Percentiles rank a stretch among this genome's conserved stretches.
phyloP scores from a whole-genome alignment of 1,140 invertebrate species.

The Drosophila mayri region DNA sequence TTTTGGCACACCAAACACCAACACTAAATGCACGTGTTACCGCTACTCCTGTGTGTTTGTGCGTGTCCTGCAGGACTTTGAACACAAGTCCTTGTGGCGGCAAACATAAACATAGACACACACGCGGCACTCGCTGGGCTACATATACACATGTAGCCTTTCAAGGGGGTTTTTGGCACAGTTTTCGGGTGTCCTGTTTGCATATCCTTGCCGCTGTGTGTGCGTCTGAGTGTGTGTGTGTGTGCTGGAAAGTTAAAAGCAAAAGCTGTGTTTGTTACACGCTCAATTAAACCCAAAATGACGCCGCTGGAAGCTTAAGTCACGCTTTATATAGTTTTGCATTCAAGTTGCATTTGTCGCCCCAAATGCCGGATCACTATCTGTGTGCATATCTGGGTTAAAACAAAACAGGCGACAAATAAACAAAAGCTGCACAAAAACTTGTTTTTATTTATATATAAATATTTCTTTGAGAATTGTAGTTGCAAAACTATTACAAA shows the following conservation, averaged over 20 bases:
- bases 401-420: slow-evolving; percentile 4
- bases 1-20: slow-evolving; percentile 53
- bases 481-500: no score
- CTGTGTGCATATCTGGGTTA: background rate
- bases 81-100: slow-evolving; percentile 52
- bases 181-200: slow-evolving; percentile 50
- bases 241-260: slow-evolving; percentile 55
- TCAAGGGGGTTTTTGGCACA: slow-evolving; percentile 25
- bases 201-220: slow-evolving; percentile 49
- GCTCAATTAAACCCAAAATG: slow-evolving; percentile 80
- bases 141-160: slow-evolving; percentile 35
- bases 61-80: slow-evolving; percentile 39
- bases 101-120: slow-evolving; percentile 64
- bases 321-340: slow-evolving; percentile 71
- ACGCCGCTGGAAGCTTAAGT: slow-evolving; percentile 75
- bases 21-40: slow-evolving; percentile 31
- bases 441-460: background rate
- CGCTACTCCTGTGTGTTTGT: slow-evolving; percentile 17
- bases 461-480: background rate
- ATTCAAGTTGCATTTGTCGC: slow-evolving; percentile 46
- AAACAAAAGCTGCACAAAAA: background rate
- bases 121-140: slow-evolving; percentile 19
- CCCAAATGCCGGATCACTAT: slow-evolving; percentile 7
- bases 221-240: slow-evolving; percentile 29
- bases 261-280: slow-evolving; percentile 73